These are phyloP conservation scores for Dioctria rufipes DNA, from an alignment of 2,888 invertebrate species.

Conservation along the genomic window DNA sequence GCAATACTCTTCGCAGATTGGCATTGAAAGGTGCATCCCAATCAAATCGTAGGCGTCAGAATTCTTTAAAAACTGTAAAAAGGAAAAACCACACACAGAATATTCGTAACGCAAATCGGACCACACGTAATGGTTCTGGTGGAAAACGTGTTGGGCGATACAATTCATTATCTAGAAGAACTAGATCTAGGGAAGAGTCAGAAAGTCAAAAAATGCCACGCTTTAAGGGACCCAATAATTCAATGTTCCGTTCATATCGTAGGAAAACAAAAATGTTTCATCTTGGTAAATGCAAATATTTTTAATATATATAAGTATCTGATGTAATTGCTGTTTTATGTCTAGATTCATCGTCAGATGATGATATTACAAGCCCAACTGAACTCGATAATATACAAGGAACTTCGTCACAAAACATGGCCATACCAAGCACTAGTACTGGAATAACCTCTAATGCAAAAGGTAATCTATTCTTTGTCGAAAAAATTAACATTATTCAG, in stretches of 20 bases:
- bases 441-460: conserved; percentile 71
- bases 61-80: conserved; percentile 58
- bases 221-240: conserved; percentile 40
- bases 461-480: conserved; percentile 60
- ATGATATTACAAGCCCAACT: conserved; percentile 33
- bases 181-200: conserved; percentile 55
- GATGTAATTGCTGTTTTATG: neutral
- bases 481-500: too few species aligned
- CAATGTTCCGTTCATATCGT: conserved; percentile 50
- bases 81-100: conserved; percentile 58
- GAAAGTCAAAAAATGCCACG: conserved; percentile 51
- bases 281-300: conserved; percentile 14
- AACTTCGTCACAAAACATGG: conserved; percentile 60
- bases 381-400: conserved; percentile 58
- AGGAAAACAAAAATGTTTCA: conserved; percentile 54
- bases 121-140: conserved; percentile 55
- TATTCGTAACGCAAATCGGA: conserved; percentile 53
- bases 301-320: neutral
- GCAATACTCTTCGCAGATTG: conserved; percentile 77
- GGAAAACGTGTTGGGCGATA: conserved; percentile 59
- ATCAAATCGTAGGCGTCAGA: conserved; percentile 64
- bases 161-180: conserved; percentile 53
- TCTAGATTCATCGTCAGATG: conserved; percentile 57
- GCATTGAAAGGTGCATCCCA: conserved; percentile 74
- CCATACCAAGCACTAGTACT: conserved; percentile 76